Base-by-base conservation (phyloP, 2,797 vertebrate species). In the Lagodon rhomboides region DNA sequence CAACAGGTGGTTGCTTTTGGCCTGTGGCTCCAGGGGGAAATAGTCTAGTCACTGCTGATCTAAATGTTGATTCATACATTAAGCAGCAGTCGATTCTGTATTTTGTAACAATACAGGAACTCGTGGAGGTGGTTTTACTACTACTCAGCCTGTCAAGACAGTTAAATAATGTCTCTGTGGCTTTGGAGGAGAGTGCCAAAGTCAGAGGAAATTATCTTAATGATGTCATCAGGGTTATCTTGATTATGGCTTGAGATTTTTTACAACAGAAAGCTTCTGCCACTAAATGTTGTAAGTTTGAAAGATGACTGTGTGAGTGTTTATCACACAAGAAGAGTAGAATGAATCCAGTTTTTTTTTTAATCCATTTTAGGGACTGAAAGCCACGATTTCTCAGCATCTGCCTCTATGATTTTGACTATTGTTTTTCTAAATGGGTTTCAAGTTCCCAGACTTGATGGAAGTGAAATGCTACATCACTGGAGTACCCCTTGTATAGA, bases 401-500 rank as follows among this genome's bases (percentile, higher is more conserved):
- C 44, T 71, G 66, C 17, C 56, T 27, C 20, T 50, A 56, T 61
- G 15, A 61, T 60, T 67, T 68, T 41, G 3, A 56, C 16, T 41
- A 7, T 18, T 41, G 17, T 18, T 51, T 23, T 77, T 41, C 41
- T 38, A 11, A 38, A 17, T 9, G 1, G 1, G 16, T 11, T 10
- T 47, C 12, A 53, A 65, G 22, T 5, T 7, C n/a, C 18, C 4
- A 46, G 34, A 46, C 34, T 16, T 44, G 30, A 51, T 75, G 44
- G 3, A 54, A 65, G 8, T 30, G 8, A 18, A 61, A 44, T 15
- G n/a, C 13, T 23, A 4, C 13, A 22, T 43, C 5, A 7, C 10
- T 20, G 13, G 15, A 60, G 49, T 41, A 12, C 5, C 11, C 22
- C 30, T 59, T 74, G 16, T 20, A 44, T 2, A 54, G 13, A 69